A percentile compares a stretch with the other conserved stretches of the same genome.
These are phyloP conservation scores for Cataglyphis altisquamis DNA, from an alignment of 2,888 invertebrate species.

Conservation along the genomic window DNA sequence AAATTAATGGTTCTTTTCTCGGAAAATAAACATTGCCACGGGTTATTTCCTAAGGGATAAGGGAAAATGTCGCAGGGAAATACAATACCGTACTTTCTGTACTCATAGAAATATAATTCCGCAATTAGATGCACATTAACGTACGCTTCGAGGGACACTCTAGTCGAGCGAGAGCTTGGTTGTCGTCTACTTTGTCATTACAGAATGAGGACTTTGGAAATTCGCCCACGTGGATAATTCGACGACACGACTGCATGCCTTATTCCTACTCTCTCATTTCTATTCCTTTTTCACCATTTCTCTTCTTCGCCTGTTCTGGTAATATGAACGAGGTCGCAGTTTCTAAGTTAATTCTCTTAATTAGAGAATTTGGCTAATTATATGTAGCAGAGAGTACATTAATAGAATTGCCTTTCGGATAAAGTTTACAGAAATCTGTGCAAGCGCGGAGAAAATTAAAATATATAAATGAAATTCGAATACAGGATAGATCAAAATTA, in stretches of 20 bases:
- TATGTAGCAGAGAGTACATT: not conserved
- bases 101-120: constrained; percentile 40
- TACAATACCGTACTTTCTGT: constrained; percentile 1
- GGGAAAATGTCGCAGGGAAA: constrained; percentile 1
- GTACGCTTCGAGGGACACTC: constrained; percentile 43
- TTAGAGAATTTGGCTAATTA: constrained; percentile 13
- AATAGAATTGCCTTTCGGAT: not conserved
- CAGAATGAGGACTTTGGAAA: constrained; percentile 44
- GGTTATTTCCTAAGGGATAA: not conserved
- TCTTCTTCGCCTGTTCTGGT: not conserved
- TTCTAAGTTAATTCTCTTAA: constrained; percentile 15
- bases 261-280: constrained; percentile 15
- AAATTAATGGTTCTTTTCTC: constrained; percentile 29
- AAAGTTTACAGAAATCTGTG: constrained; percentile 6
- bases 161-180: constrained; percentile 27
- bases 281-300: constrained; percentile 12
- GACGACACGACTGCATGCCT: constrained; percentile 39
- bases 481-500: not conserved
- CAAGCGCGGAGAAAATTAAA: not conserved
- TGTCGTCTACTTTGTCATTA: constrained; percentile 49
- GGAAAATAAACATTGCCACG: constrained; percentile 16
- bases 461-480: not conserved
- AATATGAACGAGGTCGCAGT: not conserved
- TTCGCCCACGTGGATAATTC: constrained; percentile 57
- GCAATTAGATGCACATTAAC: constrained; percentile 56